Percentiles rank a stretch among this genome's conserved stretches.
These are phyloP conservation scores for Antedon mediterranea DNA, from an alignment of 53 echinoderm and acorn worm genomes.

Conservation along the genomic window DNA sequence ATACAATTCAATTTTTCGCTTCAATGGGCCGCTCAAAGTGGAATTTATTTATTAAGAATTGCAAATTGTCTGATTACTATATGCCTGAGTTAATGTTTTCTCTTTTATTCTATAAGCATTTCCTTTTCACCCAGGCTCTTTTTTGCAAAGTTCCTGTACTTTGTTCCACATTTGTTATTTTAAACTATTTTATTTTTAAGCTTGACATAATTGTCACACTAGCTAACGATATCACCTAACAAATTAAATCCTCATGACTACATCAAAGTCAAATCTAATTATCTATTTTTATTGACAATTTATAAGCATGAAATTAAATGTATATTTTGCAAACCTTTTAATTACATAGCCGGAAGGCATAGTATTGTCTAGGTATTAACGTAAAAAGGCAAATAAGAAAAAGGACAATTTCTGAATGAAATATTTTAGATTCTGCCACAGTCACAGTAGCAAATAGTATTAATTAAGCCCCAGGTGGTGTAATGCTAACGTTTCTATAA, in stretches of 20 bases:
- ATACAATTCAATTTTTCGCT: background rate
- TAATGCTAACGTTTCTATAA: no score
- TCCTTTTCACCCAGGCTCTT: background rate
- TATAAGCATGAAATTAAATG: background rate
- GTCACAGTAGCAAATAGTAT: no score
- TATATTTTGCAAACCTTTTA: background rate
- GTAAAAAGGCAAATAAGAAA: no score
- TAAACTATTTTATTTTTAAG: background rate
- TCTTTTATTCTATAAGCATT: background rate
- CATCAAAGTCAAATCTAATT: background rate
- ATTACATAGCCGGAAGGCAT: background rate
- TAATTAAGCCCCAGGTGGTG: no score
- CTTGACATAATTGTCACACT: background rate
- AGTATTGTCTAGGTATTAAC: no score
- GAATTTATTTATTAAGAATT: background rate
- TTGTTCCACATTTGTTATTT: background rate
- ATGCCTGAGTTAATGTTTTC: background rate
- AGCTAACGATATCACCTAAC: background rate
- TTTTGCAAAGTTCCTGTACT: background rate
- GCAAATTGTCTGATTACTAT: background rate
- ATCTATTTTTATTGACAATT: background rate
- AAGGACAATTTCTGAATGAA: no score
- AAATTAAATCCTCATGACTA: background rate
- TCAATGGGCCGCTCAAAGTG: background rate
- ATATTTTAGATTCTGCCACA: no score